These are phyloP conservation scores for Microcebus tavaratra DNA, from an alignment of 2,113 vertebrate species.

Conservation along the genomic window DNA sequence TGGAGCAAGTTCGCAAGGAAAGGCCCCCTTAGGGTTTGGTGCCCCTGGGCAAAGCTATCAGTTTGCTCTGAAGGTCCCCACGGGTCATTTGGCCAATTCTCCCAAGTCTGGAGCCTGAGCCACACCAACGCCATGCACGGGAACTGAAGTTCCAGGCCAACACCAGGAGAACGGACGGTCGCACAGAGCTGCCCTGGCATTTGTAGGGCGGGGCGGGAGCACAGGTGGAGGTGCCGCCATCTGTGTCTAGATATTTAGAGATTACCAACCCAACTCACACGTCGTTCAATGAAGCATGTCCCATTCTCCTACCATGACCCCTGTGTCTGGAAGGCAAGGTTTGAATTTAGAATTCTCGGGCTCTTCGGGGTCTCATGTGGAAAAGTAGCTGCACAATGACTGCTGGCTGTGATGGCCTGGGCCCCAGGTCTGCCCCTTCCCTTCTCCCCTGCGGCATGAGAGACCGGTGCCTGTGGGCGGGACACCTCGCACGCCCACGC, in stretches of 20 bases:
- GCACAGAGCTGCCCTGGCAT: not conserved
- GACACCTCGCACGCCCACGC: not conserved
- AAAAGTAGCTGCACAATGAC: accelerated
- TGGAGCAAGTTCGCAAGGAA: not conserved
- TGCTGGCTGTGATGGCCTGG: accelerated
- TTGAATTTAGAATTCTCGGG: not conserved
- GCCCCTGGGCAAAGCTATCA: accelerated
- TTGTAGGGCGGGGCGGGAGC: accelerated
- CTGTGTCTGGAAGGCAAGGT: too few relatives aligned
- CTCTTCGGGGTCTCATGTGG: not conserved
- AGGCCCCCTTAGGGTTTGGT: too few relatives aligned
- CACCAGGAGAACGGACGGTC: accelerated
- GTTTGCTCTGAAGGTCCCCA: not conserved
- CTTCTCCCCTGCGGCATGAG: not conserved
- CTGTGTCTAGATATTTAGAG: accelerated
- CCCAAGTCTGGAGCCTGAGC: accelerated
- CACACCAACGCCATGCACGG: accelerated
- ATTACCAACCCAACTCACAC: accelerated
- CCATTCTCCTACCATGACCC: not conserved
- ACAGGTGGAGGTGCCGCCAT: accelerated
- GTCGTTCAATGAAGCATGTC: accelerated
- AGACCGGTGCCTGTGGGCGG: accelerated
- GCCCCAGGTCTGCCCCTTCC: accelerated
- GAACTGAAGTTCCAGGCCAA: not conserved
- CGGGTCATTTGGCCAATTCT: not conserved